These are phyloP conservation scores for Tympanoctomys barrerae DNA, from an alignment of 2,797 vertebrate genomes.

Conservation along the genomic window DNA sequence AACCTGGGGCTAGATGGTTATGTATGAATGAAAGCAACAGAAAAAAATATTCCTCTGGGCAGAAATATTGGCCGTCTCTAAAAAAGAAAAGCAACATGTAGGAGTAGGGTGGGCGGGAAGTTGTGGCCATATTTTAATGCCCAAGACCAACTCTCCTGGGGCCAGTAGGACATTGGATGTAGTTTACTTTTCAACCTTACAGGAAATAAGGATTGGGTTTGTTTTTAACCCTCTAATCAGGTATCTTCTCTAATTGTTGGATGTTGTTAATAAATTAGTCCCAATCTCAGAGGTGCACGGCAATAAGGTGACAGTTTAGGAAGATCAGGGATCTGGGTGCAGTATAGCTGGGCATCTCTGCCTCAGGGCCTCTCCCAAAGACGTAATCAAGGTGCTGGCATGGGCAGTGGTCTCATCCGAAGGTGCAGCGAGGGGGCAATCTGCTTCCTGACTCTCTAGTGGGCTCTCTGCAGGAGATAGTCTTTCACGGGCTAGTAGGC, in stretches of 20 bases:
- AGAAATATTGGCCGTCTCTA: neutral
- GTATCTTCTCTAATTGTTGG: neutral
- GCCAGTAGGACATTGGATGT: neutral
- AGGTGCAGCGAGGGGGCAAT: neutral
- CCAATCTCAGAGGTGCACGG: neutral
- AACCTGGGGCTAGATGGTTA: neutral
- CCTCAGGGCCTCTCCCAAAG: neutral
- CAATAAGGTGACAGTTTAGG: neutral
- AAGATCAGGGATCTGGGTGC: neutral
- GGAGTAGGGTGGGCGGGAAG: neutral
- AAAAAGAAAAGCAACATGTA: neutral
- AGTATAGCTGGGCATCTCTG: neutral
- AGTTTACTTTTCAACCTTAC: neutral
- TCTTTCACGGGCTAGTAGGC: neutral
- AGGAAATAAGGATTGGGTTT: neutral
- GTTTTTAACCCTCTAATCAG: neutral
- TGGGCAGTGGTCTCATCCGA: neutral
- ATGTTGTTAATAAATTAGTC: constrained; percentile 7
- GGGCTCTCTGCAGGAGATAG: neutral
- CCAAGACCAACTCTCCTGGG: neutral
- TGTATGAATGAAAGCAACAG: neutral
- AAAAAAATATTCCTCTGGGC: neutral
- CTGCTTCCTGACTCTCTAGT: neutral
- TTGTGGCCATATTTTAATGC: constrained; percentile 2
- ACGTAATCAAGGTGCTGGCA: neutral